A percentile compares a stretch with the other conserved stretches of the same genome.
phyloP scores from a whole-genome alignment of 2,797 vertebrate genomes.

The Lacerta agilis region DNA sequence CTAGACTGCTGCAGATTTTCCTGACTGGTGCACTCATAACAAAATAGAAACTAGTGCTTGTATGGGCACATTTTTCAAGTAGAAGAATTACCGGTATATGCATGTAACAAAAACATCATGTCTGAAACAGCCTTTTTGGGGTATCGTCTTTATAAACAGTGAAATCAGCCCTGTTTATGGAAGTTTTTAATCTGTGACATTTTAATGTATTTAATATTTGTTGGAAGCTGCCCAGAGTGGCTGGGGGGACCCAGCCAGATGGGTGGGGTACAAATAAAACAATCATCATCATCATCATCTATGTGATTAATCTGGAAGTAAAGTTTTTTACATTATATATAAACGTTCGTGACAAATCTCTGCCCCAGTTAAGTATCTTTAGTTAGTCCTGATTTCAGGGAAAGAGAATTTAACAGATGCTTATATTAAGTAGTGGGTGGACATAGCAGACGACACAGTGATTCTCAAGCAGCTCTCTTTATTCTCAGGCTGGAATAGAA shows the following conservation, averaged over 20 bases:
- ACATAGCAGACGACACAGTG: too few relatives aligned
- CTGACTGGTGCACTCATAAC: not conserved
- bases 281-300: not conserved
- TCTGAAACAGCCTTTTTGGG: not conserved
- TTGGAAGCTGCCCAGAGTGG: too few relatives aligned
- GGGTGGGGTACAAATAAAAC: too few relatives aligned
- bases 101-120: not conserved
- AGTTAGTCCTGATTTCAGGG: not conserved
- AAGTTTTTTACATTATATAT: not conserved
- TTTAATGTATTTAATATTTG: too few relatives aligned
- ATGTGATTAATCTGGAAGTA: not conserved
- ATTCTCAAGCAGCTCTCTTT: too few relatives aligned
- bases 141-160: conserved; percentile 15
- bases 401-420: not conserved
- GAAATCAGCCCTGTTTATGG: not conserved
- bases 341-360: not conserved
- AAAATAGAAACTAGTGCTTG: not conserved
- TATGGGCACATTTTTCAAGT: not conserved
- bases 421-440: not conserved
- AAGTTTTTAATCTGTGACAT: too few relatives aligned
- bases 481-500: too few relatives aligned
- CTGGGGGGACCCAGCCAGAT: too few relatives aligned
- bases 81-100: not conserved
- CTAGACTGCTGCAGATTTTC: not conserved
- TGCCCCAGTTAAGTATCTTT: not conserved